Evolutionary conservation across 2,888 invertebrate species (phyloP).

Genomic region (Scaptomyza polygonia): DNA sequence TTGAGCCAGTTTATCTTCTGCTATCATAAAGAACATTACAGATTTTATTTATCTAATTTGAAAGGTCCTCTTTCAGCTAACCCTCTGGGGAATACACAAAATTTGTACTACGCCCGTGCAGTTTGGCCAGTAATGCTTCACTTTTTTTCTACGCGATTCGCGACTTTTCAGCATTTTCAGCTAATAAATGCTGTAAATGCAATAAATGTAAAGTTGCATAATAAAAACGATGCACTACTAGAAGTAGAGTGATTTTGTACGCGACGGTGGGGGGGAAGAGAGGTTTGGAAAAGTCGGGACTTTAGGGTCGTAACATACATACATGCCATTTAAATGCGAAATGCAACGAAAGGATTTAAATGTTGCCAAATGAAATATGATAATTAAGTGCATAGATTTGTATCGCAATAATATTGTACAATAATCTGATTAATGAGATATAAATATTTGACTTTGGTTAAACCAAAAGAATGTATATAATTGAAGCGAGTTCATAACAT

Average conservation of each 20-base stretch:
- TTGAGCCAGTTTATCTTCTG: not conserved
- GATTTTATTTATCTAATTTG: too few species aligned
- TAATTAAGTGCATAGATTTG: not conserved
- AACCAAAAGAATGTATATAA: not conserved
- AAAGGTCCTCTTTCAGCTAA: too few species aligned
- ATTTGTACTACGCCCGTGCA: constrained; percentile 15
- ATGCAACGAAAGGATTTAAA: not conserved
- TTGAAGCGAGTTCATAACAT: too few species aligned
- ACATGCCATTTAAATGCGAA: constrained; percentile 13
- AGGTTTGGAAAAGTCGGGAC: too few species aligned
- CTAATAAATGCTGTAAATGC: constrained; percentile 52
- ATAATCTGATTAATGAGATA: not conserved
- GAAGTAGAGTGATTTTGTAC: not conserved
- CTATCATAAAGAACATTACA: too few species aligned
- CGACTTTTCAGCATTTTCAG: constrained; percentile 34
- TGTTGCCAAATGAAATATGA: not conserved
- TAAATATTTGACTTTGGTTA: too few species aligned
- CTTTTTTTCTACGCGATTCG: constrained; percentile 1
- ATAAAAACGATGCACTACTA: constrained; percentile 7
- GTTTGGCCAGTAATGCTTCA: not conserved
- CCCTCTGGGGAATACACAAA: not conserved
- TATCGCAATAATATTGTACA: too few species aligned
- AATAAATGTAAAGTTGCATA: constrained; percentile 53
- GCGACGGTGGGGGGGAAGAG: not conserved
- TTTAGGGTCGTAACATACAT: constrained; percentile 16